Conservation (phyloP, 2,113 vertebrate species). For the Semicossyphus pulcher region DNA sequence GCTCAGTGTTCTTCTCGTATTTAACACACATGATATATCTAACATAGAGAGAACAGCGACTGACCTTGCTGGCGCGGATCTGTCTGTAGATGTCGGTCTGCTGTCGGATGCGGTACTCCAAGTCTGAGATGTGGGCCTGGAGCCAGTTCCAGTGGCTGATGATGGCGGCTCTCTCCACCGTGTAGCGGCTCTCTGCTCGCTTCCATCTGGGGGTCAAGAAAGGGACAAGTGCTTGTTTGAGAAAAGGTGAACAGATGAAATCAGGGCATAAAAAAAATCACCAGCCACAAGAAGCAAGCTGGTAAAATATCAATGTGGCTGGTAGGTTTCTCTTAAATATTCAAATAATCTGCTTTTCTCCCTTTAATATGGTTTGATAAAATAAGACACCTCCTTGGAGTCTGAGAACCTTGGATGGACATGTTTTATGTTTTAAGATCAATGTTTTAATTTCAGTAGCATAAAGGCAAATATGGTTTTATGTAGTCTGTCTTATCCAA, state of each 20-base stretch:
- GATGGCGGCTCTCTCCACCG: conserved; percentile 93
- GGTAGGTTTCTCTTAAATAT: too few relatives aligned
- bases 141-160: conserved; percentile 99
- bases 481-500: not conserved
- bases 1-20: too few relatives aligned
- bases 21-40: too few relatives aligned
- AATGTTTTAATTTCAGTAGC: too few relatives aligned
- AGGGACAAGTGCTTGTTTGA: not conserved
- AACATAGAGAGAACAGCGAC: too few relatives aligned
- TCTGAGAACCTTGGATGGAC: too few relatives aligned
- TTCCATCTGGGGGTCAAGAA: conserved; percentile 86
- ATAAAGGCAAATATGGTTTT: not conserved
- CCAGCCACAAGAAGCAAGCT: too few relatives aligned
- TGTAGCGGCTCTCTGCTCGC: conserved; percentile 94
- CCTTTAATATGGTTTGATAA: too few relatives aligned
- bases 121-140: conserved; percentile 97
- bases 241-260: not conserved
- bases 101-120: conserved; percentile 98
- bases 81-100: conserved; percentile 98
- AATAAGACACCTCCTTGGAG: too few relatives aligned
- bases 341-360: too few relatives aligned
- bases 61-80: conserved; percentile 94
- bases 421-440: too few relatives aligned
- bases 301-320: too few relatives aligned
- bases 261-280: not conserved